These are phyloP conservation scores for Cossypha caffra DNA, from an alignment of 2,797 vertebrate genomes.

Conservation along the genomic window DNA sequence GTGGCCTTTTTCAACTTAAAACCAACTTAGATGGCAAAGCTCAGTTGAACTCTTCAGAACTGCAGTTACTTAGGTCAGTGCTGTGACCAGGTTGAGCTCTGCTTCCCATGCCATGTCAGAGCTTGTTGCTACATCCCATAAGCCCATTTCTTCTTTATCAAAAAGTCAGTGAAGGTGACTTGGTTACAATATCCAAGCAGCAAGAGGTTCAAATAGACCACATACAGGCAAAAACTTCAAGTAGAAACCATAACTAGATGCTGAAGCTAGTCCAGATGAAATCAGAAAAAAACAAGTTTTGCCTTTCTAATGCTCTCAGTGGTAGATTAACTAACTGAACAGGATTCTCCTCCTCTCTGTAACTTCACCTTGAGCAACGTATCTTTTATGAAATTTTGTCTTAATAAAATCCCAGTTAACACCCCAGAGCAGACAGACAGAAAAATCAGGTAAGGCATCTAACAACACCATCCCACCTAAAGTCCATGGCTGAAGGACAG, in stretches of 20 bases:
- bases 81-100: neutral
- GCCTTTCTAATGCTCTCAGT: neutral
- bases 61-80: neutral
- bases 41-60: neutral
- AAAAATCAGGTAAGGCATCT: neutral
- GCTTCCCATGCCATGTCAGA: neutral
- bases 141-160: neutral
- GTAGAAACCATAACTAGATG: neutral
- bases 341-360: neutral
- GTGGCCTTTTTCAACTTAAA: neutral
- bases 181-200: neutral
- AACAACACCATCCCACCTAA: neutral
- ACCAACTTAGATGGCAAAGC: neutral
- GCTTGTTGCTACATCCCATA: neutral
- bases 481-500: neutral
- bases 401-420: neutral
- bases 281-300: neutral
- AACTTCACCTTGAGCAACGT: neutral
- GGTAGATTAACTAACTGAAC: neutral
- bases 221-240: neutral
- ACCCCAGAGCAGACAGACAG: neutral
- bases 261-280: neutral
- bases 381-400: neutral
- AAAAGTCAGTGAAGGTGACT: neutral
- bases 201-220: neutral